phyloP scores from a whole-genome alignment of 2,888 invertebrate genomes.

The Cryptosula pallasiana region DNA sequence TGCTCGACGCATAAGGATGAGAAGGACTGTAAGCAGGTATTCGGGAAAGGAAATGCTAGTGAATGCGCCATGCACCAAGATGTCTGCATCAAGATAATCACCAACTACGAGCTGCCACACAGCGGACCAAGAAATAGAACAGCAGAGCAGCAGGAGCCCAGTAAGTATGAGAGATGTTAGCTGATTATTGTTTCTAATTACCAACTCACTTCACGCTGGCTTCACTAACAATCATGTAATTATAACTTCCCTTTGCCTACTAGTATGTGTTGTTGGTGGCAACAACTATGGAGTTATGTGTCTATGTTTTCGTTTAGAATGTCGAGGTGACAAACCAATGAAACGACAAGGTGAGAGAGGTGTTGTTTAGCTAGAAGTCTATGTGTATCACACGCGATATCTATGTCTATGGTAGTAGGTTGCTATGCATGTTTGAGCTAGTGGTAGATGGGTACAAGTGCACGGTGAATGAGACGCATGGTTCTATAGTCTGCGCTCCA shows the following conservation, averaged over 20 bases:
- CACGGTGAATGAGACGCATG: too few species aligned
- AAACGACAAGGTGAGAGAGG: not conserved
- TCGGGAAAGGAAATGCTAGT: not conserved
- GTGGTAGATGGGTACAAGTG: too few species aligned
- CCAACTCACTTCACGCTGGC: too few species aligned
- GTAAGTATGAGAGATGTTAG: not conserved
- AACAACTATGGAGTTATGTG: too few species aligned
- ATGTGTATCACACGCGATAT: too few species aligned
- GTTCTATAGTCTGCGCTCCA: too few species aligned
- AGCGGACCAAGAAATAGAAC: conserved; percentile 12
- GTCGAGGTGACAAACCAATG: not conserved
- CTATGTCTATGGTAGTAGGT: too few species aligned
- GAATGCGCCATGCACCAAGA: not conserved
- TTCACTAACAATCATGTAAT: too few species aligned
- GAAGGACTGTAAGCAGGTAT: not conserved
- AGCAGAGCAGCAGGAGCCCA: not conserved
- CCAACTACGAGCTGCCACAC: conserved; percentile 1
- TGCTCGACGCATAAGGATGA: not conserved
- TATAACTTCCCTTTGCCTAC: too few species aligned
- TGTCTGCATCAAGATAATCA: conserved; percentile 22
- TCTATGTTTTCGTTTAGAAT: not conserved
- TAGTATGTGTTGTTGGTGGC: too few species aligned
- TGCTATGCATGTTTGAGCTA: too few species aligned
- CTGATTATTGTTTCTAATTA: too few species aligned
- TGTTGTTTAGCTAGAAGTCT: not conserved